These are phyloP conservation scores for Xestia sexstrigata DNA, from an alignment of 2,888 invertebrate genomes.

Conservation along the genomic window DNA sequence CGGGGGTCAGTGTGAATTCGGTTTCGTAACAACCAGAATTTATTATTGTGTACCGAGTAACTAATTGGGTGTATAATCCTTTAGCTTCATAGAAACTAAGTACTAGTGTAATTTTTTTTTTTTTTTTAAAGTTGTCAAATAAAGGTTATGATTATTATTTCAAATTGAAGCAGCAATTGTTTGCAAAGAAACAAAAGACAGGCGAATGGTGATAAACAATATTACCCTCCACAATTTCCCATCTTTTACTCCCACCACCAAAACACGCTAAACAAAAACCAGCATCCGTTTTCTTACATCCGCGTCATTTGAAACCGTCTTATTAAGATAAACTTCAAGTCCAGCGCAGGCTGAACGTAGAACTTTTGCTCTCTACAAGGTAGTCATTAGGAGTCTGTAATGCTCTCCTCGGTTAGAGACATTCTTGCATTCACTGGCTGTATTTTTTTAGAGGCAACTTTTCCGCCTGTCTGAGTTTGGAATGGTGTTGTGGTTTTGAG, in stretches of 20 bases:
- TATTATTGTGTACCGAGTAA: too few relatives aligned
- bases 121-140: too few relatives aligned
- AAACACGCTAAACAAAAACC: slow-evolving; percentile 12
- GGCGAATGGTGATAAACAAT: neutral
- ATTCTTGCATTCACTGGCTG: slow-evolving; percentile 50
- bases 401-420: slow-evolving; percentile 56
- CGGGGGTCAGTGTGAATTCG: too few relatives aligned
- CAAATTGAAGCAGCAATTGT: neutral
- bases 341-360: slow-evolving; percentile 75
- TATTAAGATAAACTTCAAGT: slow-evolving; percentile 81
- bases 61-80: too few relatives aligned
- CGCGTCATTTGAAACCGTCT: slow-evolving; percentile 76
- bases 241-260: neutral
- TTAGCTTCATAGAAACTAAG: too few relatives aligned
- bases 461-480: slow-evolving; percentile 35
- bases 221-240: neutral
- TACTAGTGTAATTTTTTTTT: too few relatives aligned
- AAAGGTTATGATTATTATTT: too few relatives aligned
- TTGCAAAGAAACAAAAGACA: neutral
- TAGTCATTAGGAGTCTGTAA: slow-evolving; percentile 80
- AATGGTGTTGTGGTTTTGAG: neutral
- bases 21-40: too few relatives aligned
- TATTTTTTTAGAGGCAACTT: slow-evolving; percentile 58
- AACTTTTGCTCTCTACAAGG: slow-evolving; percentile 83
- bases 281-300: slow-evolving; percentile 40